These are phyloP conservation scores for Scalopus aquaticus DNA, from an alignment of 2,113 vertebrate genomes.

Conservation along the genomic window DNA sequence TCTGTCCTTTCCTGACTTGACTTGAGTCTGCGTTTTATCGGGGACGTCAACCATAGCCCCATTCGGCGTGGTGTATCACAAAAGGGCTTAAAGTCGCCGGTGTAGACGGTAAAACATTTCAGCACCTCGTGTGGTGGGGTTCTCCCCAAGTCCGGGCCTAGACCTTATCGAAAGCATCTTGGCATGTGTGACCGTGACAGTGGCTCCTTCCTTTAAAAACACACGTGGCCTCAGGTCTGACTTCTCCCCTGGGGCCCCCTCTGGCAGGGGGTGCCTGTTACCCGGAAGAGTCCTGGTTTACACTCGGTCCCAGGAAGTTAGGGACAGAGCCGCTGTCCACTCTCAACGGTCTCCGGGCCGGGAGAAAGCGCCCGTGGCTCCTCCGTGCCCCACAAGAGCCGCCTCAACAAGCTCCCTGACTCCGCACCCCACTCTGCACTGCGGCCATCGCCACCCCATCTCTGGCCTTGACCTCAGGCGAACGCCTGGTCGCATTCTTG, in stretches of 20 bases:
- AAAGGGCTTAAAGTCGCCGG: not conserved
- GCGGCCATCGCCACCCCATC: not conserved
- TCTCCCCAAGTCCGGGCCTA: not conserved
- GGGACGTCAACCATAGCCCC: not conserved
- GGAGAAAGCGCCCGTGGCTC: not conserved
- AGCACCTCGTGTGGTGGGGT: not conserved
- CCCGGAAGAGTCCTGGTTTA: not conserved
- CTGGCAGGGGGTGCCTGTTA: not conserved
- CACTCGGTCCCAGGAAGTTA: not conserved
- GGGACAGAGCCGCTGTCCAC: not conserved
- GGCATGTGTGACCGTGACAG: not conserved
- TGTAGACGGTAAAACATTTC: not conserved
- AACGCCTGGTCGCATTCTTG: slow-evolving; percentile 53
- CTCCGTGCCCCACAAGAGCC: not conserved
- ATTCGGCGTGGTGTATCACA: not conserved
- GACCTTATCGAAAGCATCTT: not conserved
- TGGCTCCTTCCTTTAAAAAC: not conserved
- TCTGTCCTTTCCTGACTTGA: not conserved
- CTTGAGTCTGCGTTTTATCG: not conserved
- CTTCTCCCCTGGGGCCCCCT: not conserved
- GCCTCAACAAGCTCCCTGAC: not conserved
- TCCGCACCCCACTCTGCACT: not conserved
- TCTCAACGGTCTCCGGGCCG: not conserved
- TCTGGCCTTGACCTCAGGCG: not conserved
- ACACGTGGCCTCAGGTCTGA: not conserved